These are phyloP conservation scores for Alitta virens DNA, from an alignment of 2,888 invertebrate species.

Conservation along the genomic window DNA sequence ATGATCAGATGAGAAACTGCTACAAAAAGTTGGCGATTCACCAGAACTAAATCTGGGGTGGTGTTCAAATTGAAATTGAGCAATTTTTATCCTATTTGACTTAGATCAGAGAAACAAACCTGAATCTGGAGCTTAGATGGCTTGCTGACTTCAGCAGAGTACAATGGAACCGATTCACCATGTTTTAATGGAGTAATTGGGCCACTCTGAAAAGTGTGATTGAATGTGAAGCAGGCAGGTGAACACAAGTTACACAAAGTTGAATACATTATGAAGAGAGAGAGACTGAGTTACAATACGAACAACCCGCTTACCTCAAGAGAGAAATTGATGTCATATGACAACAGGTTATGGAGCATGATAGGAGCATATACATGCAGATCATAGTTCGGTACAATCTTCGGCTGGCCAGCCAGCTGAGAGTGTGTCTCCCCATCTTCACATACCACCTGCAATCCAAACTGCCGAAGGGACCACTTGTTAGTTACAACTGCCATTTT, in stretches of 20 bases:
- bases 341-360: slow-evolving; percentile 73
- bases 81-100: no score
- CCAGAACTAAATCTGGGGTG: no score
- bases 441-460: slow-evolving; percentile 22
- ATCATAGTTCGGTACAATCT: slow-evolving; percentile 68
- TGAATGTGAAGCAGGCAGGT: no score
- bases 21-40: no score
- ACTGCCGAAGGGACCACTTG: background rate
- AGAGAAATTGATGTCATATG: slow-evolving; percentile 68
- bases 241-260: no score
- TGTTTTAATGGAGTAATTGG: slow-evolving; percentile 40
- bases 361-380: slow-evolving; percentile 74
- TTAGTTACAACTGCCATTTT: no score
- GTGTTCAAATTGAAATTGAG: no score
- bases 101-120: slow-evolving; percentile 31
- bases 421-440: slow-evolving; percentile 19
- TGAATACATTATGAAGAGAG: no score
- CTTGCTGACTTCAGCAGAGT: slow-evolving; percentile 66
- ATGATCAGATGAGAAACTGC: no score
- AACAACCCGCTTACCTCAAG: slow-evolving; percentile 42
- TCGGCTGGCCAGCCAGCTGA: slow-evolving; percentile 29
- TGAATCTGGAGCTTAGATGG: slow-evolving; percentile 56
- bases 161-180: slow-evolving; percentile 69
- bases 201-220: slow-evolving; percentile 17
- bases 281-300: no score